phyloP scores from a whole-genome alignment of 2,797 vertebrate species.

The Telmatherina bonti region DNA sequence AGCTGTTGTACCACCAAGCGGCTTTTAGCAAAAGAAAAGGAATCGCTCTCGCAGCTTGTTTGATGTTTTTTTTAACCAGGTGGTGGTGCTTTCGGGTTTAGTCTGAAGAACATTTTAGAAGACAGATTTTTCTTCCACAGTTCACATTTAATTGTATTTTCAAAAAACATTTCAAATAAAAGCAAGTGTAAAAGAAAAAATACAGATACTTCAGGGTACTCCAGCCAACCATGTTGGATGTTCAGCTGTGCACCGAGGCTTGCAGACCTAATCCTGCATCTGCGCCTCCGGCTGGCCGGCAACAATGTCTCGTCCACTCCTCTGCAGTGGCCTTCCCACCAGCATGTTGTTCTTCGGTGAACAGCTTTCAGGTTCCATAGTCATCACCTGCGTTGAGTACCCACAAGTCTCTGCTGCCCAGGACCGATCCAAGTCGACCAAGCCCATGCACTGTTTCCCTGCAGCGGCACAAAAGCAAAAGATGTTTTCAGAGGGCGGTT shows the following conservation, averaged over 20 bases:
- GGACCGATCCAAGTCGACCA: constrained; percentile 96
- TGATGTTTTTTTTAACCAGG: background rate
- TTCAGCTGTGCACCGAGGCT: background rate
- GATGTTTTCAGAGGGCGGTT: background rate
- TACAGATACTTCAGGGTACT: no score
- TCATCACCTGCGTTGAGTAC: constrained; percentile 90
- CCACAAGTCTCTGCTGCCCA: constrained; percentile 89
- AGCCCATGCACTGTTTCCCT: constrained; percentile 94
- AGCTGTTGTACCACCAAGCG: constrained; percentile 1
- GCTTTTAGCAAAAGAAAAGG: background rate
- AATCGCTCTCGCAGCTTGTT: background rate
- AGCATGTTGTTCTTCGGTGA: constrained; percentile 99
- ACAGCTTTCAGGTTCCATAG: constrained; percentile 96
- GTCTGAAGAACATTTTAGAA: constrained; percentile 5
- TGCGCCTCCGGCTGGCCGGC: constrained; percentile 24
- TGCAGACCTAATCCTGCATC: constrained; percentile 32
- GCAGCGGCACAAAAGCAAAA: constrained; percentile 3
- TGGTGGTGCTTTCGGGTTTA: background rate
- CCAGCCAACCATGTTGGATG: no score
- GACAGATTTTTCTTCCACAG: background rate
- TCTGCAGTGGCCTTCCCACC: constrained; percentile 77
- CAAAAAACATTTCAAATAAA: background rate
- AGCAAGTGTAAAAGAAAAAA: no score
- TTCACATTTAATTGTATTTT: no score
- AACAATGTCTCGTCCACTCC: constrained; percentile 10